These are phyloP conservation scores for Ecliptopera silaceata DNA, from an alignment of 2,888 invertebrate genomes.

Conservation along the genomic window DNA sequence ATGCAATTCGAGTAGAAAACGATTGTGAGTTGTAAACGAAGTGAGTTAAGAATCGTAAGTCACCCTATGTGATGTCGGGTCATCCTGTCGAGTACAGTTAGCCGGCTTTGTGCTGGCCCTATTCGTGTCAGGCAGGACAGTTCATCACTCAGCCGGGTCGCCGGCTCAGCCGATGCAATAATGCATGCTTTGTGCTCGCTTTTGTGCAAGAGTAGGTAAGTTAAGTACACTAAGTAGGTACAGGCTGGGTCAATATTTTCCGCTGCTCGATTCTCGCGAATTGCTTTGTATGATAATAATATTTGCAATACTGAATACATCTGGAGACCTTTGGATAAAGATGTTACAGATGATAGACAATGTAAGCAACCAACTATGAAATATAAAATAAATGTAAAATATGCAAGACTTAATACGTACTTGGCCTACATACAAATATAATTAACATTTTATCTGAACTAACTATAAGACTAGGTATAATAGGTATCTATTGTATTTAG, in stretches of 20 bases:
- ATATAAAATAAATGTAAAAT: too few relatives aligned
- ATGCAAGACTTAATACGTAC: too few relatives aligned
- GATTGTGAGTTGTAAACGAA: constrained; percentile 31
- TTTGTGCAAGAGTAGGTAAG: constrained; percentile 36
- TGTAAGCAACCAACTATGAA: too few relatives aligned
- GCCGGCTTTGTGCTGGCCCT: constrained; percentile 63
- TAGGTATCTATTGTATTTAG: too few relatives aligned
- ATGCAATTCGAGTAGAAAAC: constrained; percentile 47
- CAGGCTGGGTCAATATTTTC: constrained; percentile 33
- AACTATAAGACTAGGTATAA: too few relatives aligned
- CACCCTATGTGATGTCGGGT: constrained; percentile 60
- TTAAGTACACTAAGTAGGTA: constrained; percentile 20
- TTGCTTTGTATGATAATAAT: too few relatives aligned
- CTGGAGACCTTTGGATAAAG: too few relatives aligned
- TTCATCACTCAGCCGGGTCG: constrained; percentile 56
- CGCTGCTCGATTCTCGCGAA: constrained; percentile 28
- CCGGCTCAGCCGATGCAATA: constrained; percentile 49
- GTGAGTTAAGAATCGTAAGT: constrained; percentile 51
- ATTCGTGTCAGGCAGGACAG: constrained; percentile 64
- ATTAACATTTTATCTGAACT: too few relatives aligned
- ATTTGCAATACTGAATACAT: too few relatives aligned
- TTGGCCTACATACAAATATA: too few relatives aligned
- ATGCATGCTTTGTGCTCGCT: constrained; percentile 54
- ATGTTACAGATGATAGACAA: too few relatives aligned
- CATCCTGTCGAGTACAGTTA: constrained; percentile 75